Evolutionary conservation across 2,113 vertebrate species (phyloP), one percentile per base, ranked within the genome.

Genomic region (Felis chaus): DNA sequence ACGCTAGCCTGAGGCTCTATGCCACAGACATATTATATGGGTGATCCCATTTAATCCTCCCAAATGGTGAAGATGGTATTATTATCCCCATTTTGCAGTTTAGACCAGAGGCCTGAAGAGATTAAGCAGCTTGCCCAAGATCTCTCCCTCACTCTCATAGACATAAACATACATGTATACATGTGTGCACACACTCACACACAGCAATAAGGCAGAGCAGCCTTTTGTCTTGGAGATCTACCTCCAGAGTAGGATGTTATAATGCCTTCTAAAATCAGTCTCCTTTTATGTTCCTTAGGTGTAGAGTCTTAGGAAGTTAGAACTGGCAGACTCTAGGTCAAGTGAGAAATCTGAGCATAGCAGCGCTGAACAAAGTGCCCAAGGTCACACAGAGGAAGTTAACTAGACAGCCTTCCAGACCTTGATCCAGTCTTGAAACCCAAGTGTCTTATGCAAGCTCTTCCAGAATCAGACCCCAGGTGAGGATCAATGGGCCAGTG

Each of bases 301-400:
- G 1, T 11, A 21, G 21, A 53, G n/a, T 41, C 68, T 95, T 63
- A 55, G 73, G 48, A 91, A 89, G 9, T 85, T 55, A 84, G 15
- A 84, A 84, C 18, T n/a, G 48, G 66, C 33, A 27, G 15, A 61
- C 21, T 48, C 31, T 29, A 57, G n/a, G n/a, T 68, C 29, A 55
- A 39, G 3, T 33, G 61, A 82, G 23, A 95, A 66, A 85, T 41
- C 19, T 41, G 29, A 91, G 31, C n/a, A 39, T 2, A 39, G 39
- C 5, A 31, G 3, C 11, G 0, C 0, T 36, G n/a, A 65, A 31
- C 18, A 68, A 21, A 7, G 0, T 41, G 16, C 27, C 45, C 27
- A 10, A 0, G 41, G 92, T 78, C 23, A 73, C 33, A 68, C 0
- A 13, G 21, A 45, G 18, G 25, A 85, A 11, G 25, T 57, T 39